Base-by-base conservation (phyloP, 2,113 vertebrate species). In the Psophia crepitans region DNA sequence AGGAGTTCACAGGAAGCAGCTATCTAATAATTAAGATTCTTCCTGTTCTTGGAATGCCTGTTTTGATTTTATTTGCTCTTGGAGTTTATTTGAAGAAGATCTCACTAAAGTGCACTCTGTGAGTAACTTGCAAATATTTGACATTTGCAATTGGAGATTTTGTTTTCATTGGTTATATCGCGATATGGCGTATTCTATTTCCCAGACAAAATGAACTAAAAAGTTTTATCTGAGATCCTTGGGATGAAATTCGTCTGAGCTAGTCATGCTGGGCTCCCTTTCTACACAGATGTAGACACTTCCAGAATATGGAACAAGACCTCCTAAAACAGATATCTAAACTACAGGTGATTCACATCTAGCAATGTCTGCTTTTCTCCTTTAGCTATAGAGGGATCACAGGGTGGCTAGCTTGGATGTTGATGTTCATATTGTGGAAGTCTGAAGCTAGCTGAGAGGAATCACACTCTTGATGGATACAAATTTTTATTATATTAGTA, bases 111-210 rank as follows among this genome's bases (percentile, higher is more conserved):
- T 48, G 93, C 14, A 43, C 41, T 61, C 23, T 83, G 33, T 80
- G 66, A 53, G 73, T 83, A 64, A 33, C 70, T 89, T 89, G 57
- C 70, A 95, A 89, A 91, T 95, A 89, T 87, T 89, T 95, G 87
- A 70, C 57, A 69, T 91, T 87, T 87, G 41, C 61, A 87, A 39
- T n/a, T 84, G 63, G n/a, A 71, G 21, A 48, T 89, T 96, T 87
- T 18, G 1, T 89, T 93, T 53, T 89, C 78, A 37, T 26, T 87
- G 84, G 46, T 77, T 8, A 2, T 78, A 78, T 71, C 80, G 30
- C 8, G 26, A 68, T 89, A 81, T 8, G 0, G 0, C 64, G 19
- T 81, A 39, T 69, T 74, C 37, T 80, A 14, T 71, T 89, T 95
- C 61, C 73, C 70, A 87, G 48, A 87, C 7, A 16, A 84, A 84